These are phyloP conservation scores for Propithecus perrieri DNA, from an alignment of 2,797 vertebrate genomes.

Conservation along the genomic window DNA sequence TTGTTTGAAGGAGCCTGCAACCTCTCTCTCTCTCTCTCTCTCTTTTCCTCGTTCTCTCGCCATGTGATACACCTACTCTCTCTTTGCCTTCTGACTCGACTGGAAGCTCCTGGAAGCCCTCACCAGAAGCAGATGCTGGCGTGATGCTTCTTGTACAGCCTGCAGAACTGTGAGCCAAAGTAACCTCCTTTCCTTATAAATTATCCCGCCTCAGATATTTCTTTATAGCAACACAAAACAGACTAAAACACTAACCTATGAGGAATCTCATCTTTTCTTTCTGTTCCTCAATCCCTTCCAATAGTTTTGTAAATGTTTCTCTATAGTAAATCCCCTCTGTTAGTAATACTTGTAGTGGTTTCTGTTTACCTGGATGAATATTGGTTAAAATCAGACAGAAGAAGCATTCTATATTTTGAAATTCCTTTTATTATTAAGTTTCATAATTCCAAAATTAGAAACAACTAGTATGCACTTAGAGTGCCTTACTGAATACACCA, in stretches of 20 bases:
- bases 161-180: too few species aligned
- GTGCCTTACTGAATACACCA: neutral
- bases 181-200: too few species aligned
- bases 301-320: neutral
- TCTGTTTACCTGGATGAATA: neutral
- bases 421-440: neutral
- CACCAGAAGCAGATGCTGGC: too few species aligned
- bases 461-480: neutral
- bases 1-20: too few species aligned
- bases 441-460: neutral
- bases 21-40: too few species aligned
- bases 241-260: neutral
- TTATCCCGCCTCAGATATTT: too few species aligned
- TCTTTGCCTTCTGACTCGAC: too few species aligned
- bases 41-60: too few species aligned
- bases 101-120: too few species aligned
- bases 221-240: too few species aligned
- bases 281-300: neutral
- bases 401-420: neutral
- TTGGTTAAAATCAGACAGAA: neutral
- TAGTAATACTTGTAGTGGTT: neutral
- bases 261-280: neutral
- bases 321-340: neutral
- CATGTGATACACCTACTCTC: too few species aligned
- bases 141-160: too few species aligned